Conservation (phyloP, 2,113 vertebrate species). For the Ictalurus furcatus region DNA sequence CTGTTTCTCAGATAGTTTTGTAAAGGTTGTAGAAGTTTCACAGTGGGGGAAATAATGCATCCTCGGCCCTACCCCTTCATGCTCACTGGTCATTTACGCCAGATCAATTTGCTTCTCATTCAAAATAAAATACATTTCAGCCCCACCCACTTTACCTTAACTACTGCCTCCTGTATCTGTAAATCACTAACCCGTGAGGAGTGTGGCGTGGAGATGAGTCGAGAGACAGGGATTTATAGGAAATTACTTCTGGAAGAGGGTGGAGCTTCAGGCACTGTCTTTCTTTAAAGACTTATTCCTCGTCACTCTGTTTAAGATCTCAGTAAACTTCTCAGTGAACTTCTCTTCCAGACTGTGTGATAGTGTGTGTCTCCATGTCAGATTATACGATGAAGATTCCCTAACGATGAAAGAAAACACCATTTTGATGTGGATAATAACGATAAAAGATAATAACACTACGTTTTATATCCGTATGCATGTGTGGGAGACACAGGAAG, state of each 20-base stretch:
- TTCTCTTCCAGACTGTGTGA: neutral
- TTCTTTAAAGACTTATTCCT: neutral
- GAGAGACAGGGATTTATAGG: neutral
- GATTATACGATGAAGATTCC: neutral
- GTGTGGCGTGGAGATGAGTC: neutral
- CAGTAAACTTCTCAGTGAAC: neutral
- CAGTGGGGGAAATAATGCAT: neutral
- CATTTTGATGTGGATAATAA: neutral
- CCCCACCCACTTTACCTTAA: neutral
- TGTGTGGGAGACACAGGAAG: slow-evolving; percentile 42
- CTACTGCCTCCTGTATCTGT: neutral
- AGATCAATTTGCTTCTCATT: neutral
- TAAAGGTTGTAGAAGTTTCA: neutral
- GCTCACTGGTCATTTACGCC: neutral
- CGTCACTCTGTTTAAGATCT: neutral
- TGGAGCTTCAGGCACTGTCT: neutral
- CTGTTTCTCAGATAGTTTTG: neutral
- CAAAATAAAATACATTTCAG: neutral
- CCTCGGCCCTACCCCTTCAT: neutral
- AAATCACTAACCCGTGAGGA: neutral
- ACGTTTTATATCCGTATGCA: neutral
- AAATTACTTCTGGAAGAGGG: neutral
- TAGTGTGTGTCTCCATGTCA: neutral
- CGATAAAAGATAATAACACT: neutral
- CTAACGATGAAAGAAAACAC: neutral